These are phyloP conservation scores for Drosophila pandora DNA, from an alignment of 1,140 invertebrate genomes.

Conservation along the genomic window DNA sequence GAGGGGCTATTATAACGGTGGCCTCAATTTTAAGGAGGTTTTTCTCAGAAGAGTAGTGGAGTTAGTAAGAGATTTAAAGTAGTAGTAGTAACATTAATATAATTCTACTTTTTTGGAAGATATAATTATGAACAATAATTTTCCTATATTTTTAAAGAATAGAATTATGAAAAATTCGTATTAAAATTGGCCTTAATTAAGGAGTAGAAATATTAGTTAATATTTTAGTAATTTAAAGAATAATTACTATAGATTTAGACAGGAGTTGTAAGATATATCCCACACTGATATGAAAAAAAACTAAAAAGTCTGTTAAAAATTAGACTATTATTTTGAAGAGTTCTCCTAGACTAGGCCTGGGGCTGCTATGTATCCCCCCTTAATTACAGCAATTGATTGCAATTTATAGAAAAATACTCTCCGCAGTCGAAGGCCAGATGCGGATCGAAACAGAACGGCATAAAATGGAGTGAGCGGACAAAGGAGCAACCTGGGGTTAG, in stretches of 20 bases:
- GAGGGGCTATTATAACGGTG: neutral
- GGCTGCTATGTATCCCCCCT: slow-evolving; percentile 10
- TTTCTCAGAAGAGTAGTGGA: neutral
- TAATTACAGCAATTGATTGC: slow-evolving; percentile 80
- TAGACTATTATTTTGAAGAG: neutral
- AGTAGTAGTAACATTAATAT: too few relatives aligned
- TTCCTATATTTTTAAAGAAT: too few relatives aligned
- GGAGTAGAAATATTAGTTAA: too few relatives aligned
- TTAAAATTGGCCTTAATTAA: too few relatives aligned
- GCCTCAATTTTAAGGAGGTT: neutral
- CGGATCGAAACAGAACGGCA: neutral
- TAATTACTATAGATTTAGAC: too few relatives aligned
- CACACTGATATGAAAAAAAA: too few relatives aligned
- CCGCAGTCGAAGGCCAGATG: slow-evolving; percentile 26
- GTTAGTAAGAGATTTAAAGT: too few relatives aligned
- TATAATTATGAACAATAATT: too few relatives aligned
- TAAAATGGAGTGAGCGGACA: slow-evolving; percentile 13
- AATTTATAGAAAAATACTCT: slow-evolving; percentile 69
- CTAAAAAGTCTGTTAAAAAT: neutral
- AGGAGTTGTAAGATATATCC: too few relatives aligned
- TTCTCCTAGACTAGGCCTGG: neutral
- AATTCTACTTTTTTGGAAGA: too few relatives aligned
- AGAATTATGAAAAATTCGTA: too few relatives aligned
- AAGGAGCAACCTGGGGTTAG: slow-evolving; percentile 47
- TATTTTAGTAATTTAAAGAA: too few relatives aligned